A percentile compares a stretch with the other conserved stretches of the same genome.
These are phyloP conservation scores for Columbina picui DNA, from an alignment of 2,113 vertebrate species.

Conservation along the genomic window DNA sequence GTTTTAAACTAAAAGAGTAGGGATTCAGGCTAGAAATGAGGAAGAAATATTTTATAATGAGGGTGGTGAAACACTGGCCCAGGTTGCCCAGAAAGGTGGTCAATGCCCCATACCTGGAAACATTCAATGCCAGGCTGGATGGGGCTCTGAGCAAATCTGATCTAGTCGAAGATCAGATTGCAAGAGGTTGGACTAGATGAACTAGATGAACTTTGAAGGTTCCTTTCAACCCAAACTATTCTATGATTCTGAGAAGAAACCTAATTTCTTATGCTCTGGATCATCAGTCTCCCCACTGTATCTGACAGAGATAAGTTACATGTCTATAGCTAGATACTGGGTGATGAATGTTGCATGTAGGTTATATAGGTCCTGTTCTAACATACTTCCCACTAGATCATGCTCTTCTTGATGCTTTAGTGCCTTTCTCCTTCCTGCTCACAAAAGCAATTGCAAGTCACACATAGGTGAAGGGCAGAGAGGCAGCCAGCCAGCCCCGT, in stretches of 20 bases:
- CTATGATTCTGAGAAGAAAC: background rate
- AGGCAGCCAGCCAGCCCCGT: background rate
- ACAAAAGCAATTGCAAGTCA: background rate
- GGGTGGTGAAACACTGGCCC: no score
- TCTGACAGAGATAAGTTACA: background rate
- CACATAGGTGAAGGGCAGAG: background rate
- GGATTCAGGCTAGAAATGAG: no score
- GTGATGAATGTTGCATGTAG: background rate
- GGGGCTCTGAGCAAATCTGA: no score
- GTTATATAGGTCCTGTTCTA: background rate
- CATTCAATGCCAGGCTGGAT: no score
- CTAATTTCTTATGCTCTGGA: background rate
- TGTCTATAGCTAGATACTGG: background rate
- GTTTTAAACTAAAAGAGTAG: no score
- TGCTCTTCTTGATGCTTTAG: background rate
- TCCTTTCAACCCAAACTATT: no score
- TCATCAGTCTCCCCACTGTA: background rate
- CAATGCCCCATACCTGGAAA: no score
- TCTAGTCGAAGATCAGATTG: no score
- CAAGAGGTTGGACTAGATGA: no score
- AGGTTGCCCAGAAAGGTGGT: no score
- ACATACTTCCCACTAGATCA: background rate
- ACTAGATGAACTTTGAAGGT: no score
- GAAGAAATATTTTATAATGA: no score
- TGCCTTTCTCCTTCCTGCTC: background rate